phyloP scores from a whole-genome alignment of 2,113 vertebrate species.

The Diglossa brunneiventris region DNA sequence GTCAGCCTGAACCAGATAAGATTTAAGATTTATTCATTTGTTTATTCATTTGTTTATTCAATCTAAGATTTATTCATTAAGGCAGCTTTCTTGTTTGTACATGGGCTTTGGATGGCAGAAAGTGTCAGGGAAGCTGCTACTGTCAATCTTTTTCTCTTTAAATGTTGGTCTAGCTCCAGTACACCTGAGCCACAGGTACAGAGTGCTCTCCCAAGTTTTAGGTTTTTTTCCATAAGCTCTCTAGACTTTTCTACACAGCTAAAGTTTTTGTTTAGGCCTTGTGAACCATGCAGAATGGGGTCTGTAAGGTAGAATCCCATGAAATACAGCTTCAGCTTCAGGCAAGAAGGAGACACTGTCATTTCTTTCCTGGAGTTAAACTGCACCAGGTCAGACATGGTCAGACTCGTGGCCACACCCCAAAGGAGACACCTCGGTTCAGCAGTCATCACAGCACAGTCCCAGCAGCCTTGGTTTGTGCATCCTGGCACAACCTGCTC shows the following conservation, averaged over 20 bases:
- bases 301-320: neutral
- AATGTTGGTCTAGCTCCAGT: neutral
- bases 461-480: neutral
- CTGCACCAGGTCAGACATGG: neutral
- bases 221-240: neutral
- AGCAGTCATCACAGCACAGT: neutral
- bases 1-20: neutral
- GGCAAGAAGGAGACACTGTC: neutral
- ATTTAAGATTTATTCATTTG: neutral
- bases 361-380: neutral
- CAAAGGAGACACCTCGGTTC: fast-evolving
- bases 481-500: neutral
- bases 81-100: neutral
- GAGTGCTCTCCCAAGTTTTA: neutral
- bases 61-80: neutral
- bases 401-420: neutral
- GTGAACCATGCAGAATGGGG: neutral
- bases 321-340: neutral
- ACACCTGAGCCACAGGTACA: neutral
- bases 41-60: neutral
- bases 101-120: neutral
- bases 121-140: neutral
- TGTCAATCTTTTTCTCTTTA: neutral
- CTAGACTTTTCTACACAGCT: neutral
- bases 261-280: neutral